phyloP scores from a whole-genome alignment of 2,113 vertebrate species.

The Gorilla gorilla region DNA sequence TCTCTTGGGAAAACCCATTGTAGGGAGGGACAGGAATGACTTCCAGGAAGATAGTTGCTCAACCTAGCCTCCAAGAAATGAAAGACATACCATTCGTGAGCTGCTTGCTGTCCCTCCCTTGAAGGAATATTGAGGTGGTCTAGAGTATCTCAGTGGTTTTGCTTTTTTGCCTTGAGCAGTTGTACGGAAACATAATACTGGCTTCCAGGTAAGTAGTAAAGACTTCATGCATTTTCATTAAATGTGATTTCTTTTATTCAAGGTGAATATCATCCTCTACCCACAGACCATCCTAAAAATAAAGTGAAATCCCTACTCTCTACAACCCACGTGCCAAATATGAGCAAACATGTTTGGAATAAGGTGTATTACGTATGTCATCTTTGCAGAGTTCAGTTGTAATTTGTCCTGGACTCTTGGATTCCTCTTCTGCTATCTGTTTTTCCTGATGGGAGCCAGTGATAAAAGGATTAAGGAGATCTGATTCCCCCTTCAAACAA shows the following conservation, averaged over 20 bases:
- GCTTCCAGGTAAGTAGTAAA: background rate
- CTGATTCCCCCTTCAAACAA: background rate
- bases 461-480: background rate
- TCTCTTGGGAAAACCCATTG: background rate
- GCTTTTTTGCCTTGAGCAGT: background rate
- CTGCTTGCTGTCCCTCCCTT: background rate
- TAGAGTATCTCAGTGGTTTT: background rate
- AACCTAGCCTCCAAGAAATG: background rate
- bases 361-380: rapidly evolving
- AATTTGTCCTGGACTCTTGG: background rate
- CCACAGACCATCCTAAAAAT: background rate
- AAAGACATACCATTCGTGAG: background rate
- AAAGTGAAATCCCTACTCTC: background rate
- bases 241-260: background rate
- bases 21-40: background rate
- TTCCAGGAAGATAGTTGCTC: background rate
- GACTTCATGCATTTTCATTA: background rate
- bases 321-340: background rate
- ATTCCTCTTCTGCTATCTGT: background rate
- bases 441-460: background rate
- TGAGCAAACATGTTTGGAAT: background rate
- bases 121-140: background rate
- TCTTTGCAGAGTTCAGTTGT: background rate
- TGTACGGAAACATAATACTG: background rate
- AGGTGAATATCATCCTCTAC: background rate